A percentile compares a stretch with the other conserved stretches of the same genome.
Conservation (phyloP, 2,797 vertebrate species). For the Schizopygopsis pylzovi region DNA sequence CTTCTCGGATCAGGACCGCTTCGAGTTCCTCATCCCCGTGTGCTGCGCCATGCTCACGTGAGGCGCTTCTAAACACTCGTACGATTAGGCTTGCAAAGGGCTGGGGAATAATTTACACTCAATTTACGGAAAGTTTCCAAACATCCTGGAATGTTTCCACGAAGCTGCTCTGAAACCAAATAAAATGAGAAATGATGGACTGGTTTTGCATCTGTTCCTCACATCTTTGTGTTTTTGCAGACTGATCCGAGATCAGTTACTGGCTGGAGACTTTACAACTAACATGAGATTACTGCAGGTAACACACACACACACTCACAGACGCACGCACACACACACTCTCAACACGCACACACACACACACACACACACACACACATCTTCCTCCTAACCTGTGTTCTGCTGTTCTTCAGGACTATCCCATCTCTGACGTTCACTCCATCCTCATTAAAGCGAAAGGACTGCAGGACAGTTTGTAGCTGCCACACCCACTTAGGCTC, state of each 20-base stretch:
- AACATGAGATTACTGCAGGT: constrained; percentile 99
- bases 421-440: constrained; percentile 92
- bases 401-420: constrained; percentile 87
- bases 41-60: constrained; percentile 96
- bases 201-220: not conserved
- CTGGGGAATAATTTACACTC: no score
- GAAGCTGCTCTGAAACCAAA: not conserved
- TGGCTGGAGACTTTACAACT: constrained; percentile 93
- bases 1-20: constrained; percentile 91
- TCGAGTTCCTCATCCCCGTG: constrained; percentile 95
- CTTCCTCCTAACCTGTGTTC: not conserved
- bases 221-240: constrained; percentile 70
- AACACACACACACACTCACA: constrained; percentile 2
- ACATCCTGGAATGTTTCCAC: no score
- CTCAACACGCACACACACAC: no score
- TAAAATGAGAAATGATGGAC: no score
- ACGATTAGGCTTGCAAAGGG: no score
- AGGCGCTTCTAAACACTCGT: constrained; percentile 43
- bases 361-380: not conserved
- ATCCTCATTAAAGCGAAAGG: constrained; percentile 97
- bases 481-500: constrained; percentile 52
- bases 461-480: constrained; percentile 89
- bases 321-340: not conserved
- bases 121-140: no score
- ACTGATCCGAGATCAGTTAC: constrained; percentile 90